phyloP scores from a whole-genome alignment of 2,113 vertebrate genomes.

The Microcebus jonahi region DNA sequence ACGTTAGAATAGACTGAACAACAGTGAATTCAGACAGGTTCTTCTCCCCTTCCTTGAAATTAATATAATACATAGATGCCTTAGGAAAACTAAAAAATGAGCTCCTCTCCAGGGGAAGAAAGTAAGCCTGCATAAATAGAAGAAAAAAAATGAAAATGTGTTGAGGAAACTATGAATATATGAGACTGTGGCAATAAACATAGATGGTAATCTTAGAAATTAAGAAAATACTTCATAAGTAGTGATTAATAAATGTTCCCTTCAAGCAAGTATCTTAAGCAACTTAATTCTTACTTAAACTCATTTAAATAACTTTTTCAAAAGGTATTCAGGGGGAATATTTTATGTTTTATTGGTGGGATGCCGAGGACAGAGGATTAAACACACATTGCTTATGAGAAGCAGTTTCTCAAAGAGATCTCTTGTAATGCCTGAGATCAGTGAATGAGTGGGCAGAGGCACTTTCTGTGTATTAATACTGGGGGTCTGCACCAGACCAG shows the following conservation, averaged over 20 bases:
- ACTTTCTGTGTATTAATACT: not conserved
- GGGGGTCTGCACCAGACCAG: not conserved
- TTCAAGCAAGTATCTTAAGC: slow-evolving; percentile 42
- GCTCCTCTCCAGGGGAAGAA: not conserved
- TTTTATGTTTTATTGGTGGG: not conserved
- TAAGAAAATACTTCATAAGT: slow-evolving; percentile 30
- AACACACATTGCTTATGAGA: slow-evolving; percentile 1
- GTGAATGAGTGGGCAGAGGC: not conserved
- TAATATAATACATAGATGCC: not conserved
- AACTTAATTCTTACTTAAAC: slow-evolving; percentile 26
- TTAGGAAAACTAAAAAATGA: slow-evolving; percentile 26
- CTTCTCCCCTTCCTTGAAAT: not conserved
- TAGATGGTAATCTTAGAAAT: slow-evolving; percentile 14
- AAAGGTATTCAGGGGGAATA: not conserved
- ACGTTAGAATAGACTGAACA: not conserved
- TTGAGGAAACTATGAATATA: slow-evolving; percentile 43
- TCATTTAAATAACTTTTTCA: slow-evolving; percentile 48
- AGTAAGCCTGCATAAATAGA: not conserved
- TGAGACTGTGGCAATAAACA: not conserved
- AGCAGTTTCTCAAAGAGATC: slow-evolving; percentile 23
- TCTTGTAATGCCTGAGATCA: not conserved
- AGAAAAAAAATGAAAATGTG: slow-evolving; percentile 4
- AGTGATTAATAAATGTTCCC: not conserved
- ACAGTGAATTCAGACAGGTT: not conserved
- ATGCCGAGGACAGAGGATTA: not conserved